Base-by-base conservation (phyloP, 2,113 vertebrate genomes). In the Podilymbus podiceps region DNA sequence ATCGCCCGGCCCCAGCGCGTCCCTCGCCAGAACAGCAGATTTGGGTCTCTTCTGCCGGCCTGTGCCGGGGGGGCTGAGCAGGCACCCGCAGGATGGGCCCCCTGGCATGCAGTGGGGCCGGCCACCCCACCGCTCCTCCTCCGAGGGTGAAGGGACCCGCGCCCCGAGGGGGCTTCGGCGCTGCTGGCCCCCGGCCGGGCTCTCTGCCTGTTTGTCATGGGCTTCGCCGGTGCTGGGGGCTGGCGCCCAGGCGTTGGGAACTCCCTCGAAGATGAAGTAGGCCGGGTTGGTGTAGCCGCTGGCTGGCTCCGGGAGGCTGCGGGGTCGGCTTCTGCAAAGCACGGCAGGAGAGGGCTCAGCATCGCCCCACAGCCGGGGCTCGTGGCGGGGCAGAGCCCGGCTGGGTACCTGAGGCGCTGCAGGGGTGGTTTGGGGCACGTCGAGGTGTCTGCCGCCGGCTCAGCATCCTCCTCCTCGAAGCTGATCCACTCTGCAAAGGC, bases 211-310 rank as follows among this genome's bases (percentile, higher is more conserved):
- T 86, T 94, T 80, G 96, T 22, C 20, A 2, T 91, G 53, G 66
- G 90, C 15, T 55, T 33, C 76, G 0, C 25, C 20, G 0, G 62
- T 1, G 85, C 21, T 5, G 1, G 69, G 24, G 23, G 19, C 28
- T 15, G 83, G 67, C 6, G 19, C 84, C 72, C 96, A 93, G 1
- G 91, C 4, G 20, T 97, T 97, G 28, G 98, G 98, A 50, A 98
- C 76, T 2, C 98, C 98, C 94, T 99, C 99, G 16, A 99, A 99
- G 93, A 99, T 98, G 98, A 98, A 98, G 97, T 99, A 99, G 74
- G 98, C 98, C 7, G 99, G 98, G 93, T 99, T 99, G 96, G 98
- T 99, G 98, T 99, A 99, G 97, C 97, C 97, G 35, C 95, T 93
- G 2, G 98, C 72, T 1, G 94, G 94, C n/a, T 97, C 94, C 4